Percentiles rank a stretch among this genome's conserved stretches.
Conservation (phyloP, 92 coral and sea anemone species). For the Palythoa grandis region DNA sequence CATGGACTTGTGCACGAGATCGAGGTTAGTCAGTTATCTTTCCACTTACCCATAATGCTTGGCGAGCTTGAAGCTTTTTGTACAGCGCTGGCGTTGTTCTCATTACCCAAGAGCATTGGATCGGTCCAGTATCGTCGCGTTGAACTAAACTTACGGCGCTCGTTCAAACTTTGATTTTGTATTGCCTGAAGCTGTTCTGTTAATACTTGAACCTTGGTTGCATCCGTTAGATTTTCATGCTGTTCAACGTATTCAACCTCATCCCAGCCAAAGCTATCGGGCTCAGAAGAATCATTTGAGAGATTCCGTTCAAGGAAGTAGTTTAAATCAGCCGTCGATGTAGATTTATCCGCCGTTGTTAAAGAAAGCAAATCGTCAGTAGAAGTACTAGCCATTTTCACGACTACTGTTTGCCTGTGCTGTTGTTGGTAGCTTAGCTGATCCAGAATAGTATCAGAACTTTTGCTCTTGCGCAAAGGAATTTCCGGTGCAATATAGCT, state of each 20-base stretch:
- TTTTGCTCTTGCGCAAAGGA: conserved; percentile 39
- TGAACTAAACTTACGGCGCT: conserved; percentile 78
- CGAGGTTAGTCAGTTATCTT: not conserved
- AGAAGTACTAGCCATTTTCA: conserved; percentile 70
- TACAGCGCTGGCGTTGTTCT: conserved; percentile 47
- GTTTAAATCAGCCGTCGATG: conserved; percentile 80
- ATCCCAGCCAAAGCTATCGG: conserved; percentile 30
- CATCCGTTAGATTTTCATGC: conserved; percentile 71
- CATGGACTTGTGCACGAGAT: not conserved
- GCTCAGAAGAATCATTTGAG: conserved; percentile 32
- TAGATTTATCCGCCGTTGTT: conserved; percentile 69
- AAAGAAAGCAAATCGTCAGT: conserved; percentile 62
- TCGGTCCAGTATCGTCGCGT: conserved; percentile 80
- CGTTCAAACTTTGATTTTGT: conserved; percentile 65
- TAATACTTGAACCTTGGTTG: conserved; percentile 73
- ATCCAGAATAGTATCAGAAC: conserved; percentile 27
- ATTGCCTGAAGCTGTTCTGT: conserved; percentile 66
- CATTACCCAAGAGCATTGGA: conserved; percentile 45
- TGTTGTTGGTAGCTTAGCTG: conserved; percentile 37
- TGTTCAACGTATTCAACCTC: conserved; percentile 13
- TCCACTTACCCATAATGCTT: conserved; percentile 71
- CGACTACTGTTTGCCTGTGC: conserved; percentile 27
- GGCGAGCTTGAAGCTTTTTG: conserved; percentile 85
- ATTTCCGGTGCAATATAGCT: conserved; percentile 32
- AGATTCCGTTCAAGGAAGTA: conserved; percentile 42